Percentiles rank a stretch among this genome's conserved stretches.
phyloP scores from a whole-genome alignment of 2,888 invertebrate species.

The Cephus pygmeus region DNA sequence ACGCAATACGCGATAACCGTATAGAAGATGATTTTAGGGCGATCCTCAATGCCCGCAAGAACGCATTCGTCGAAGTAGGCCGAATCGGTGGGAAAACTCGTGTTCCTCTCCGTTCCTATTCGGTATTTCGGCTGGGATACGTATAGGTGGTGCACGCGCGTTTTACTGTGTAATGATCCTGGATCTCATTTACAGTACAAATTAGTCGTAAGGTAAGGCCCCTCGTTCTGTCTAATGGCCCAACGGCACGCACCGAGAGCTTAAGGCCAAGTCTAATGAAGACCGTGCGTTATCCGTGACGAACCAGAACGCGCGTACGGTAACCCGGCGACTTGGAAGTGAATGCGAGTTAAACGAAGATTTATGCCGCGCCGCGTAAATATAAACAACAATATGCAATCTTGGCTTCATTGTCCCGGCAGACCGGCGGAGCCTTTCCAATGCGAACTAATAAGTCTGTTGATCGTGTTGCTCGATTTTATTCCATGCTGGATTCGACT shows the following conservation, averaged over 20 bases:
- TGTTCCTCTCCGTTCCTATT: neutral
- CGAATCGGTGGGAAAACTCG: neutral
- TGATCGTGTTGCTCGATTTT: neutral
- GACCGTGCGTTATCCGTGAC: slow-evolving; percentile 62
- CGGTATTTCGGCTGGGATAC: neutral
- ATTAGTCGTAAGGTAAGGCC: slow-evolving; percentile 58
- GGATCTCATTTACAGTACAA: slow-evolving; percentile 64
- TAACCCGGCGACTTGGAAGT: slow-evolving; percentile 33
- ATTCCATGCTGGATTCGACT: slow-evolving; percentile 9
- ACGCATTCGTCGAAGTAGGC: neutral
- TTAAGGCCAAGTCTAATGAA: slow-evolving; percentile 54
- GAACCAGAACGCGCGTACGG: slow-evolving; percentile 36
- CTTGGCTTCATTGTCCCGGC: slow-evolving; percentile 57
- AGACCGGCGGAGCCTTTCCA: slow-evolving; percentile 28
- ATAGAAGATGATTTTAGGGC: neutral
- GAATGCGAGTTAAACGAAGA: slow-evolving; percentile 65
- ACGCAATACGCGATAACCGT: neutral
- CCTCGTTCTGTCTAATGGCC: slow-evolving; percentile 52
- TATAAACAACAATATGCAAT: slow-evolving; percentile 66
- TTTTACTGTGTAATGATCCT: slow-evolving; percentile 45
- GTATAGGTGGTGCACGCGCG: neutral
- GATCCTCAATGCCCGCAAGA: neutral
- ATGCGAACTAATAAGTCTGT: slow-evolving; percentile 52
- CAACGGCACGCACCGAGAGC: slow-evolving; percentile 58
- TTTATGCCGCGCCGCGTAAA: slow-evolving; percentile 62